Base-by-base conservation (phyloP, 2,797 vertebrate genomes). In the Zalophus californianus region DNA sequence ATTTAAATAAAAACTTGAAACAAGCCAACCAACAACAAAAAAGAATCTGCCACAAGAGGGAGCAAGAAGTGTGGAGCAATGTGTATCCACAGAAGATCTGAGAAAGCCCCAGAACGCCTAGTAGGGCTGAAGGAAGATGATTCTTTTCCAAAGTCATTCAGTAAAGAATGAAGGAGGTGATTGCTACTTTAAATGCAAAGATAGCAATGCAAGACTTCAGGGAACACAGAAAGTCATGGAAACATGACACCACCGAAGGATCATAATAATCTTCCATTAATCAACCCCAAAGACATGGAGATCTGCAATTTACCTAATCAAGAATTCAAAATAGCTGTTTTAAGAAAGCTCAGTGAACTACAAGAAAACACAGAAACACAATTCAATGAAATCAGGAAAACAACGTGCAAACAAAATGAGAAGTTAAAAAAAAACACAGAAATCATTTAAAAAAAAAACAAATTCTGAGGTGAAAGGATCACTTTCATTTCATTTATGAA, bases 21-120 rank as follows among this genome's bases (percentile, higher is more conserved):
- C 44, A 44, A 44, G 41, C 38, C 7, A 68, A 68, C 16, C 66
- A 68, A 35, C n/a, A 68, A 35, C 66, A 68, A 77, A 50, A 48
- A 79, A 79, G 50, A 79, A 54, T 86, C 35, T 86, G 64, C 72
- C 86, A 93, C 72, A 80, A 93, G 72, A 93, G 72, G 86, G 72
- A 90, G 80, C 86, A 93, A 86, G 86, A 93, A 86, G 73, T 54
- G 79, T 72, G 62, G 64, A 85, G 29, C 54, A 79, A 54, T 13
- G 2, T 4, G 10, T 60, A 29, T 18, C 15, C 23, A 62, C 50
- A 79, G n/a, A 78, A 12, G 21, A 20, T 23, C 54, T 50, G 78
- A 77, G n/a, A 64, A 78, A 85, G 48, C 35, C 35, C 64, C 16
- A 27, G 68, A 50, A 60, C 77, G 60, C 41, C 38, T 73, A 64